Base-by-base conservation (phyloP, 2,888 invertebrate genomes). In the Hipparchia semele region DNA sequence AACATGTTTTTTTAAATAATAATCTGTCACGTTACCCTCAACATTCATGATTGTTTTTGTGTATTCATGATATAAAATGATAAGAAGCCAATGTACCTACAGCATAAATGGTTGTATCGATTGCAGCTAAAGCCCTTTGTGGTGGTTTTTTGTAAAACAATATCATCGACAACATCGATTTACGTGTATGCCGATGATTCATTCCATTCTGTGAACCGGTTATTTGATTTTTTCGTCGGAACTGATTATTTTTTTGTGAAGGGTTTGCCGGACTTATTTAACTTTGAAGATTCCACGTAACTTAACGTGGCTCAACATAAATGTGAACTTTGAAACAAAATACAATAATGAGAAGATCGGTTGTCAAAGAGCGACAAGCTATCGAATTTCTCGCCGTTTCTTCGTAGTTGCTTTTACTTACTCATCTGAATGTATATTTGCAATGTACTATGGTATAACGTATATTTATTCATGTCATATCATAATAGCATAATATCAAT, bases 101-200 rank as follows among this genome's bases (percentile, higher is more conserved):
- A 66, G 12, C 53, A 65, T 53, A 65, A 65, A 65, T 53, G 51
- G 65, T 65, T 65, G 53, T 65, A 65, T 65, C 65, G 65, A 65
- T 65, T 84, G 81, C 83, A 81, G 75, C 80, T 80, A 84, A 87
- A 87, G 85, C 87, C 86, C 84, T 89, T 86, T 86, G 84, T 84
- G 84, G 84, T 82, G 80, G 85, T 83, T 87, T 49, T 87, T 87
- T 85, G 86, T 83, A 81, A 82, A 83, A 84, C 83, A 86, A 89
- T 88, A 85, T 78, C 83, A 79, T 83, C 84, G 82, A 83, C 79
- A 81, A 79, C 84, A 86, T 87, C 85, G 82, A 86, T 86, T 85
- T 81, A 82, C 76, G 78, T 79, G 86, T 65, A 65, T 51, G 65
- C 23, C 51, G 65, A 86, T 92, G 92, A 91, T 81, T 91, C 91